phyloP scores from a whole-genome alignment of 2,888 invertebrate genomes.

The Cephonodes hylas region DNA sequence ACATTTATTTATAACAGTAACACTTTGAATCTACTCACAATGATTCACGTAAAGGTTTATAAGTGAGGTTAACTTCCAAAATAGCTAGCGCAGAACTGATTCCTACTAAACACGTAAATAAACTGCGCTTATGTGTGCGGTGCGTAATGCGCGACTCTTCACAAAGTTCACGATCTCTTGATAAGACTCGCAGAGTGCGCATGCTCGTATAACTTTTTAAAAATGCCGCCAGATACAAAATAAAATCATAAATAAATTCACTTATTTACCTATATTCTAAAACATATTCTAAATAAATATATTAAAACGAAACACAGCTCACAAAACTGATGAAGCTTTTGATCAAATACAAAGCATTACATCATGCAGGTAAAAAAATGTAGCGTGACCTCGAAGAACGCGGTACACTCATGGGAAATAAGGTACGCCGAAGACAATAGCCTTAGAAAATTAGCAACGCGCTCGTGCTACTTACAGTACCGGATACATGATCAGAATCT shows the following conservation, averaged over 20 bases:
- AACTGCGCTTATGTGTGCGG: conserved; percentile 46
- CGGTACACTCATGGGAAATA: conserved; percentile 73
- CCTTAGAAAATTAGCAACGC: conserved; percentile 19
- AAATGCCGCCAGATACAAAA: conserved; percentile 35
- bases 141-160: conserved; percentile 28
- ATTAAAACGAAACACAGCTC: conserved; percentile 18
- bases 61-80: conserved; percentile 73
- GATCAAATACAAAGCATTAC: conserved; percentile 54
- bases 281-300: conserved; percentile 10
- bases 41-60: conserved; percentile 52
- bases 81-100: conserved; percentile 57
- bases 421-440: conserved; percentile 63
- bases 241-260: neutral
- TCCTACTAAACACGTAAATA: conserved; percentile 57
- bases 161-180: conserved; percentile 42
- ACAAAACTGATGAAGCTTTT: conserved; percentile 40
- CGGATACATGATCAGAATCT: neutral
- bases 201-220: conserved; percentile 44
- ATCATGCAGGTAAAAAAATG: conserved; percentile 69
- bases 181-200: conserved; percentile 42
- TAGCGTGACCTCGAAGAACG: conserved; percentile 65
- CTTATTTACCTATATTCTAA: conserved; percentile 4
- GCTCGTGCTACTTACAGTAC: neutral
- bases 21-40: conserved; percentile 18
- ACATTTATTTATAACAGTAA: neutral